These are phyloP conservation scores for Tricholauxania praeusta DNA, from an alignment of 2,888 invertebrate species.

Conservation along the genomic window DNA sequence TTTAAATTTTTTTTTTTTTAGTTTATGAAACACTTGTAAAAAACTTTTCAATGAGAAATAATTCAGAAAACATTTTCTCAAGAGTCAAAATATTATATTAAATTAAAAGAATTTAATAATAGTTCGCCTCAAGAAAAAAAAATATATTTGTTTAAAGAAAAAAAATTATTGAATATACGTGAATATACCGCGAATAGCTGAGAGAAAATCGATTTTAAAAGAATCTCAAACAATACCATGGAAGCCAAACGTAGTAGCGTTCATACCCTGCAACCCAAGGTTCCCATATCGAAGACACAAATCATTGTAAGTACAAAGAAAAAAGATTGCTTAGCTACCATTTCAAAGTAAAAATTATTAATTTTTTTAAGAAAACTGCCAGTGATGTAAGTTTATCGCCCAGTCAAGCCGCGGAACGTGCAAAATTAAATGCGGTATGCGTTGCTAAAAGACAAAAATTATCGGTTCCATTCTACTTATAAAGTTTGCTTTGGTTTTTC, in stretches of 20 bases:
- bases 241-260: constrained; percentile 46
- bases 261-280: constrained; percentile 27
- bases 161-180: constrained; percentile 25
- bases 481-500: not conserved
- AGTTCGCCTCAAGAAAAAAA: constrained; percentile 30
- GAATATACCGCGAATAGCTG: constrained; percentile 1
- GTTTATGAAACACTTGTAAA: constrained; percentile 34
- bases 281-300: constrained; percentile 42
- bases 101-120: constrained; percentile 40
- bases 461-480: not conserved
- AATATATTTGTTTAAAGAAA: constrained; percentile 35
- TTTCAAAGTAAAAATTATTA: constrained; percentile 6
- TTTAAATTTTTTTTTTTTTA: not conserved
- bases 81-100: constrained; percentile 37
- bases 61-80: constrained; percentile 38
- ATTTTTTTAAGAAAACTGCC: constrained; percentile 51
- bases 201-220: constrained; percentile 13
- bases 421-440: constrained; percentile 48
- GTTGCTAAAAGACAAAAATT: not conserved
- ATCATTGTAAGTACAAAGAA: constrained; percentile 40
- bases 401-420: constrained; percentile 56
- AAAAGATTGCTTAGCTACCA: not conserved
- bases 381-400: constrained; percentile 62
- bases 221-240: constrained; percentile 36
- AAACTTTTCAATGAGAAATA: constrained; percentile 36